Conservation (phyloP, 2,113 vertebrate species). For the Clarias batrachus region DNA sequence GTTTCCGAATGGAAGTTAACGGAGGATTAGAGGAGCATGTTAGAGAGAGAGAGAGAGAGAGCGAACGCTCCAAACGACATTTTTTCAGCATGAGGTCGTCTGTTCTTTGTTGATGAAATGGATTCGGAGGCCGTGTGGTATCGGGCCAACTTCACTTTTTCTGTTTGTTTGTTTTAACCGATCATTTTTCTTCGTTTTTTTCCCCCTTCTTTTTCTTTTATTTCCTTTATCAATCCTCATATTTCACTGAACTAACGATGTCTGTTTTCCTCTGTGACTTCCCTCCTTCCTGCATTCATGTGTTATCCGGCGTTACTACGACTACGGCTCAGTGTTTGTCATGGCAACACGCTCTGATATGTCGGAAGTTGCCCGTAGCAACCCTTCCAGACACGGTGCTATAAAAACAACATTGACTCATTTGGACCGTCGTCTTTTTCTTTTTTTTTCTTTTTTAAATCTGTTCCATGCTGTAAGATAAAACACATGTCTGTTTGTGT, state of each 20-base stretch:
- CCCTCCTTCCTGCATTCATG: conserved; percentile 41
- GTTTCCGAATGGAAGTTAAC: conserved; percentile 11
- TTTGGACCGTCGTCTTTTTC: conserved; percentile 20
- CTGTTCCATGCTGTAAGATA: conserved; percentile 20
- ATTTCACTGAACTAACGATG: not conserved
- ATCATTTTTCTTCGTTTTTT: not conserved
- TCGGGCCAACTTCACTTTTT: not conserved
- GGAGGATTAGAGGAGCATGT: not conserved
- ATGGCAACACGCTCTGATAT: conserved; percentile 63
- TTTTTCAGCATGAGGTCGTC: conserved; percentile 41
- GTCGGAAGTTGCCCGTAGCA: conserved; percentile 64
- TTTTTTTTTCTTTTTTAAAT: not conserved
- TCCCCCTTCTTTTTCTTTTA: not conserved
- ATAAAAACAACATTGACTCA: conserved; percentile 53
- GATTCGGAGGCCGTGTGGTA: conserved; percentile 32
- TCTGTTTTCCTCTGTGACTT: not conserved
- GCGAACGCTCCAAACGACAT: conserved; percentile 18
- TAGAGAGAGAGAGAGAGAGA: not conserved
- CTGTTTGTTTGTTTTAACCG: not conserved
- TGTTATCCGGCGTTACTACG: conserved; percentile 65
- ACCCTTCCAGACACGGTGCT: conserved; percentile 63
- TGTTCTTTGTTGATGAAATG: conserved; percentile 1
- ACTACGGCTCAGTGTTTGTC: conserved; percentile 68
- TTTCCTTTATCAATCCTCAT: conserved; percentile 12
- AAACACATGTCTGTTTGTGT: conserved; percentile 22